Evolutionary conservation across 2,113 vertebrate species (phyloP), one percentile per base, ranked within the genome.

Genomic region (Dendropsophus ebraccatus): DNA sequence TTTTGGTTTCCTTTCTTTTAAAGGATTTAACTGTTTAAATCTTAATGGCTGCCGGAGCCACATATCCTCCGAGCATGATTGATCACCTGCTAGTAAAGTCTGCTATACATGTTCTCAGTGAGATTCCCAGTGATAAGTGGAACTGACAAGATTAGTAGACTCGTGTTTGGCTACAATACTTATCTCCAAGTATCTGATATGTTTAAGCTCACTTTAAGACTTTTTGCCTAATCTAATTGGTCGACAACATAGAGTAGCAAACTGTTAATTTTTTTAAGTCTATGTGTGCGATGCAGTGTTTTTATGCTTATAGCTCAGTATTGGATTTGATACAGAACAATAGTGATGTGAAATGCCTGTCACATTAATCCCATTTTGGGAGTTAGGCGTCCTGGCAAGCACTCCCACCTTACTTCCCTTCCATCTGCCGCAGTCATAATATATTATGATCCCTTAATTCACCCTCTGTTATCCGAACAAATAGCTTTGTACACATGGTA

Each of bases 151-250:
- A 93, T 94, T 92, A 92, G 91, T 87, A 58, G 89, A 90, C 88
- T 91, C 91, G 92, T 92, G 90, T 69, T 91, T 91, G 92, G 93
- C 90, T 87, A 91, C 92, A 93, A 89, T 54, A 90, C 88, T 91
- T 91, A 89, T 87, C 35, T 91, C 89, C 86, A 88, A 88, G 45
- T 72, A 89, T 62, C 88, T 89, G 82, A 84, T 92, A 92, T 89
- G 91, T 91, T 93, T 88, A 92, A 91, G 92, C 69, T 85, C 87
- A 74, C 69, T 91, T 92, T 81, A 82, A 88, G 86, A 76, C 74
- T 88, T 82, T 58, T 81, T 88, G 82, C 54, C 65, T 86, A 72
- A 86, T 83, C 75, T 74, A 88, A 79, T 62, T 87, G 81, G 78
- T 30, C 91, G 82, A 89, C 84, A 82, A 78, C 81, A 90, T 82